Evolutionary conservation across 2,888 invertebrate genomes (phyloP), one percentile per base, ranked within the genome.

Genomic region (Spilosoma lubricipeda): DNA sequence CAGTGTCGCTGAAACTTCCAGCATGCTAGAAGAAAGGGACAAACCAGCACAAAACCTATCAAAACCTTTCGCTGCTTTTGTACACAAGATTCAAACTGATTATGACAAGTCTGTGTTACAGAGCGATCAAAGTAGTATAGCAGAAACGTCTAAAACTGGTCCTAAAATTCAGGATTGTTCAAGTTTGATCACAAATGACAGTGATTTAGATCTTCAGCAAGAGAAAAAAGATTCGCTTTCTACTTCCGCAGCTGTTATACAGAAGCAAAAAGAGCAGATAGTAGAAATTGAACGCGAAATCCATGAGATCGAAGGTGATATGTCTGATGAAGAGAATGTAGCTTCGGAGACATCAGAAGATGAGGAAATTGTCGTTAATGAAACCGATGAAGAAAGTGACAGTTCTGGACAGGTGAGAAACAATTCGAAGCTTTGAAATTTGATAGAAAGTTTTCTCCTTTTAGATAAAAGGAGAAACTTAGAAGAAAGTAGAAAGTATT

Each of bases 281-380:
- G 94, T 93, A 4, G 95, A 95, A 80, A 94, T 95, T 68, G 93
- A 93, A 74, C 86, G 94, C n/a, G 95, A 95, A 80, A 95, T 95
- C 30, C 89, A 92, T 88, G 95, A 94, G 85, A 90, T 95, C 67
- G 94, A 94, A 81, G 92, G 87, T 39, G 94, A 93, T 76, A 92
- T 93, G 89, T 93, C 92, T 4, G 90, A 92, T 80, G 90, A 87
- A 77, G 80, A 74, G 76, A 86, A 81, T 69, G 73, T 63, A 2
- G 77, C 72, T 64, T 84, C 84, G 1, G 80, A 77, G 3, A 77
- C 72, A 65, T 84, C 84, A 2, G 80, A 77, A 48, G 85, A 82
- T 68, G 86, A 78, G 23, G 85, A 83, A 23, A 80, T 80, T 7
- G 74, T 75, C 27, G 77, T 77, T 67, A 80, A 78, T 4, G 63